These are phyloP conservation scores for Tinea semifulvella DNA, from an alignment of 2,888 invertebrate species.

Conservation along the genomic window DNA sequence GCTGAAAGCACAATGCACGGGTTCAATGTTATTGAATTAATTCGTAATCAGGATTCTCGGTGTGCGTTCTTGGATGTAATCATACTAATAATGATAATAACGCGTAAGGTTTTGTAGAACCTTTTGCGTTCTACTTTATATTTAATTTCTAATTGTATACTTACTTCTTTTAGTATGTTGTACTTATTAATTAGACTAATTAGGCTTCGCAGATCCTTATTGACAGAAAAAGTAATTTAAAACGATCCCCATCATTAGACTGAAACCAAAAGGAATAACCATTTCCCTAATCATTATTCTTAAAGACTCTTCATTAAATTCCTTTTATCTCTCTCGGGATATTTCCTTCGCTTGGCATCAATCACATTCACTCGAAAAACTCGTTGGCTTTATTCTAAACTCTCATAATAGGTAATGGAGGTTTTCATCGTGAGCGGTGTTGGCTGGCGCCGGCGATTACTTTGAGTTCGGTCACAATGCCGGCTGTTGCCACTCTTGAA, in stretches of 20 bases:
- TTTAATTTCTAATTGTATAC: too few species aligned
- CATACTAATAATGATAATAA: background rate
- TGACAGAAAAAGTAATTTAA: constrained; percentile 56
- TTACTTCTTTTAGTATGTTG: constrained; percentile 17
- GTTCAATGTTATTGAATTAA: constrained; percentile 63
- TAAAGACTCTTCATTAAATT: constrained; percentile 67
- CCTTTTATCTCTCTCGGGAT: constrained; percentile 65
- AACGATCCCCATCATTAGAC: constrained; percentile 55
- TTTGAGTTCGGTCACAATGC: constrained; percentile 59
- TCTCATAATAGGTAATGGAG: constrained; percentile 67
- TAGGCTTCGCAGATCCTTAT: constrained; percentile 44
- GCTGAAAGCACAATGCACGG: constrained; percentile 58
- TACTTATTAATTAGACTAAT: constrained; percentile 40
- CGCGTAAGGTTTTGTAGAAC: background rate
- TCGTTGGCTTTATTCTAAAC: constrained; percentile 67
- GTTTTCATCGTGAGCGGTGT: constrained; percentile 56
- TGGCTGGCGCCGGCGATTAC: constrained; percentile 59
- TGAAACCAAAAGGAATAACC: constrained; percentile 62
- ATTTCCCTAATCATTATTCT: constrained; percentile 66
- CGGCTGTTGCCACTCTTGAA: constrained; percentile 58
- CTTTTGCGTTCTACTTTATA: background rate
- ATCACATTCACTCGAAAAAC: constrained; percentile 66
- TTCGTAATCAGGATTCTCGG: constrained; percentile 62
- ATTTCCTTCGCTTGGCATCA: constrained; percentile 63
- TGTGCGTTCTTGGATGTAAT: constrained; percentile 53